Percentiles rank a stretch among this genome's conserved stretches.
These are phyloP conservation scores for Cryptosula pallasiana DNA, from an alignment of 2,888 invertebrate species.

Conservation along the genomic window DNA sequence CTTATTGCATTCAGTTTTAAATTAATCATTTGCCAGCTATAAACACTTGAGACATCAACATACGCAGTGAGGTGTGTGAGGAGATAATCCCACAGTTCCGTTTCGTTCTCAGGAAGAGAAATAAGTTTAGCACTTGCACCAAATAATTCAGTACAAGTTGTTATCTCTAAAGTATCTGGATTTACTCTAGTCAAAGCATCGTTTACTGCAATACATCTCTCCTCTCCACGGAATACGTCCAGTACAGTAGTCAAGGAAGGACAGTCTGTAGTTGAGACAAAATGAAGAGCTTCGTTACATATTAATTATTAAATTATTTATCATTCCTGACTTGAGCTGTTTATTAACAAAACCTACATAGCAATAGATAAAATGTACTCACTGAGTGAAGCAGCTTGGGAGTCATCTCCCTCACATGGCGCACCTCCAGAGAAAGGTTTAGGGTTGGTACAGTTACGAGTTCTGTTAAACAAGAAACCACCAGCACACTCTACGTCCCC, in stretches of 20 bases:
- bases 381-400: not conserved
- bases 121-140: not conserved
- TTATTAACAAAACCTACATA: not conserved
- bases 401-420: not conserved
- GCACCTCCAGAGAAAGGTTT: not conserved
- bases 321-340: no score
- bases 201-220: not conserved
- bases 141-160: not conserved
- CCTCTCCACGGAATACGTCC: not conserved
- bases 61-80: not conserved
- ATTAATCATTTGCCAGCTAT: no score
- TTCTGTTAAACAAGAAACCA: not conserved
- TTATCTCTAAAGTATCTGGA: not conserved
- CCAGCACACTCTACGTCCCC: not conserved
- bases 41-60: no score
- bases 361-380: not conserved
- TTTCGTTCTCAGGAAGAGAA: not conserved
- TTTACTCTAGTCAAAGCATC: not conserved
- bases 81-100: not conserved
- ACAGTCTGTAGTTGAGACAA: no score
- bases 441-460: not conserved
- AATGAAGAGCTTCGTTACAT: no score
- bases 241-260: not conserved
- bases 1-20: no score
- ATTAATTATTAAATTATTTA: no score